Conservation (phyloP, 1,140 invertebrate genomes). For the Drosophila tani region DNA sequence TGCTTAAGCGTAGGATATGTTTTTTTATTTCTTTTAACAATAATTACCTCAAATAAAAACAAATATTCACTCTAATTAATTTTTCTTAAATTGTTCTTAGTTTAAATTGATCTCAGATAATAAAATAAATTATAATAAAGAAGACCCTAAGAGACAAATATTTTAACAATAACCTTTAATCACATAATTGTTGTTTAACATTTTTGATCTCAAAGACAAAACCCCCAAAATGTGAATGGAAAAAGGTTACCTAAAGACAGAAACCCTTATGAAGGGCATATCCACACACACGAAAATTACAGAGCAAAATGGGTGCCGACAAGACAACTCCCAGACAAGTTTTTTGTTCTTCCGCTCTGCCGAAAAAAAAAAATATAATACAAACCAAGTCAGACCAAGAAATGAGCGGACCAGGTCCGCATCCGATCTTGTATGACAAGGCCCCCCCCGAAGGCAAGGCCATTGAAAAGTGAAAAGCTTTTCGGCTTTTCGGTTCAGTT, state of each 20-base stretch:
- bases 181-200: background rate
- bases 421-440: constrained; percentile 1
- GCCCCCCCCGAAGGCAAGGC: constrained; percentile 47
- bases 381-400: background rate
- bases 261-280: constrained; percentile 18
- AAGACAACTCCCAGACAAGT: constrained; percentile 36
- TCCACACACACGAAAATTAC: constrained; percentile 34
- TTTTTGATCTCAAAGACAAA: background rate
- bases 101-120: too few relatives aligned
- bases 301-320: constrained; percentile 9
- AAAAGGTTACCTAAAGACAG: background rate
- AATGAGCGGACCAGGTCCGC: constrained; percentile 18
- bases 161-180: background rate
- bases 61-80: too few relatives aligned
- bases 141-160: background rate
- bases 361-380: background rate
- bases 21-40: too few relatives aligned
- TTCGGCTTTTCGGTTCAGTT: constrained; percentile 4
- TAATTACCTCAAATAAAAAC: too few relatives aligned
- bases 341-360: constrained; percentile 51
- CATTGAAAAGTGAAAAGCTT: constrained; percentile 69
- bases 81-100: too few relatives aligned
- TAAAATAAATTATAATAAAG: too few relatives aligned
- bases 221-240: background rate
- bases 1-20: too few relatives aligned